Base-by-base conservation (phyloP, 2,888 invertebrate species). In the Sarcophaga carnaria region DNA sequence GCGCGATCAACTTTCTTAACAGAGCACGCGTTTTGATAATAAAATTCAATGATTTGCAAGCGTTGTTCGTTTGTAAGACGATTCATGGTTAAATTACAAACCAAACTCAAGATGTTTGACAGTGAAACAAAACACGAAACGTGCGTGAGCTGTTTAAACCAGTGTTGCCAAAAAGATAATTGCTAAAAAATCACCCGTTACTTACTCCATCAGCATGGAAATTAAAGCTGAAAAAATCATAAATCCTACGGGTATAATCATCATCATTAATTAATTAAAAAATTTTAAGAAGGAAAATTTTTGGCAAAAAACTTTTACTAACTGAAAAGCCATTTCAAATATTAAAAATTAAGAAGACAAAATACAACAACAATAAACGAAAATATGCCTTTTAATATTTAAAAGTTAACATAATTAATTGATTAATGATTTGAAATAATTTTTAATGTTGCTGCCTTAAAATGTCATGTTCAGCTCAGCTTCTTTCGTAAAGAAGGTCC, bases 261-360 rank as follows among this genome's bases (percentile, higher is more conserved):
- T 82, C 82, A 82, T 71, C 64, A 82, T 77, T 76, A 77, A 83
- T 72, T 77, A 72, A 67, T 67, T n/a, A 72, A 37, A 37, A 60
- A 60, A 49, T 45, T 67, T 37, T 59, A 20, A 25, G 49, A 49
- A 22, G 22, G 8, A 49, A 22, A 67, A 49, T 22, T 25, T 63
- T 45, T 37, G 17, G 11, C 22, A 47, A 37, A 37, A n/a, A 67
- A 47, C 37, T 60, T 70, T 70, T 69, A 2, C 4, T 37, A 25
- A 25, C 10, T 12, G 37, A 45, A 66, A 66, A 37, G n/a, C 10
- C 2, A 59, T 37, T 37, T 17, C 6, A 62, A 62, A 62, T 69
- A 47, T 47, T 69, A 69, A 69, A 64, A 27, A 54, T 62, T 62
- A 14, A 49, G 12, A 17, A 37, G 2, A 37, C 0, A 37, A 37